Conservation (phyloP, 2,113 vertebrate species). For the Panthera leo region DNA sequence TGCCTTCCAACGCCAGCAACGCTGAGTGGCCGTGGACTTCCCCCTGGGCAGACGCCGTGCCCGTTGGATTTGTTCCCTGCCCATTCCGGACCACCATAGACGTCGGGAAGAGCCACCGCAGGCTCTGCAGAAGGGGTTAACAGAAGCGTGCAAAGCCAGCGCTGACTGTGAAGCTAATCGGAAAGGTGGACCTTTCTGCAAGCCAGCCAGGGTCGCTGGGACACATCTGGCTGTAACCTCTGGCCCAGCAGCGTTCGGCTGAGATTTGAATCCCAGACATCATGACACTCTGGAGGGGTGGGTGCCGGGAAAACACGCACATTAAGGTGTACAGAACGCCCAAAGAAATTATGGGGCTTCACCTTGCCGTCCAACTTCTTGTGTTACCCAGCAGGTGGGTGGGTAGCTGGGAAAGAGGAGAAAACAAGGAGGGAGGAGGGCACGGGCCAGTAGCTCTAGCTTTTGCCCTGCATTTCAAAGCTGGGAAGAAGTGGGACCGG, state of each 20-base stretch:
- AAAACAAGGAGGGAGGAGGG: background rate
- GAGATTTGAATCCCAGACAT: conserved; percentile 24
- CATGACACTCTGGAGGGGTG: background rate
- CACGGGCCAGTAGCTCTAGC: background rate
- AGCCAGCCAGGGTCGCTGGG: conserved; percentile 17
- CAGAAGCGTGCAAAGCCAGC: background rate
- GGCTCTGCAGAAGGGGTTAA: background rate
- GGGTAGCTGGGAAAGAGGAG: background rate
- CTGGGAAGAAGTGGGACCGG: conserved; percentile 32
- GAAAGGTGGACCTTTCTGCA: background rate
- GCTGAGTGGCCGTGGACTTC: background rate
- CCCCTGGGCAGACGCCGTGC: background rate
- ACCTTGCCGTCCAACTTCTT: background rate
- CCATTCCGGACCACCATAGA: background rate
- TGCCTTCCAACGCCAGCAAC: background rate
- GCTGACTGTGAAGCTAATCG: conserved; percentile 43
- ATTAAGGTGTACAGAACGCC: background rate
- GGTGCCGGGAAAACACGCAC: no score
- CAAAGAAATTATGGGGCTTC: conserved; percentile 9
- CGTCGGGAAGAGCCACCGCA: background rate
- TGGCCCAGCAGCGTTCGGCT: conserved; percentile 46
- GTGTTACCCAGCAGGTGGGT: background rate
- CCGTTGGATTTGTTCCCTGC: accelerated
- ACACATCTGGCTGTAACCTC: conserved; percentile 55
- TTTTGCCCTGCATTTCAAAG: conserved; percentile 50